phyloP scores from a whole-genome alignment of 2,797 vertebrate genomes.

The Sebastes minor region DNA sequence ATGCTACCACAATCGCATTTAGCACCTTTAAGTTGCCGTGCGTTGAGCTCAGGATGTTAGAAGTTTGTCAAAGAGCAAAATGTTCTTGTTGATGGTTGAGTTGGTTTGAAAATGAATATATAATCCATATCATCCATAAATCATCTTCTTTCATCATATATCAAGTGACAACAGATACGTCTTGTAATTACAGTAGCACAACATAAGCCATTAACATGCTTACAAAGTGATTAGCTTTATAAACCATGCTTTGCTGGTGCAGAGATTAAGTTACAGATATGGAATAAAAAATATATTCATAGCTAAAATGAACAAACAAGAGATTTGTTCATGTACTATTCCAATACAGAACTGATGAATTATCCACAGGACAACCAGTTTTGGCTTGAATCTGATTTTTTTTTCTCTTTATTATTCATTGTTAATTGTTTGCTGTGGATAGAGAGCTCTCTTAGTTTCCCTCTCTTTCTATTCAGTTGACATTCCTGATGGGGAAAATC shows the following conservation, averaged over 20 bases:
- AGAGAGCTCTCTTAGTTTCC: conserved; percentile 74
- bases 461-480: conserved; percentile 73
- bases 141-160: background rate
- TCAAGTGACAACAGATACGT: background rate
- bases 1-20: too few relatives aligned
- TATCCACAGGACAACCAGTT: conserved; percentile 37
- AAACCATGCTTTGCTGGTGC: conserved; percentile 5
- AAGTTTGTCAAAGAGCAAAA: background rate
- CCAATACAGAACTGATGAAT: conserved; percentile 50
- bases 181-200: background rate
- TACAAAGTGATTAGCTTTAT: conserved; percentile 1
- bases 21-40: background rate
- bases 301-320: conserved; percentile 20
- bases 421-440: conserved; percentile 77
- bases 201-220: conserved; percentile 16
- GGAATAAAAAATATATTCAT: conserved; percentile 20
- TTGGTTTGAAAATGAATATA: background rate
- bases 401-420: conserved; percentile 72
- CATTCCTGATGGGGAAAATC: conserved; percentile 81
- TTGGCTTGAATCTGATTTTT: conserved; percentile 38
- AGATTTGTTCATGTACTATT: conserved; percentile 31
- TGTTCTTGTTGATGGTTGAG: background rate
- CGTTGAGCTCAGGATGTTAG: background rate
- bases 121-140: background rate
- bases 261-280: conserved; percentile 34